These are phyloP conservation scores for Trinectes maculatus DNA, from an alignment of 2,113 vertebrate species.

Conservation along the genomic window DNA sequence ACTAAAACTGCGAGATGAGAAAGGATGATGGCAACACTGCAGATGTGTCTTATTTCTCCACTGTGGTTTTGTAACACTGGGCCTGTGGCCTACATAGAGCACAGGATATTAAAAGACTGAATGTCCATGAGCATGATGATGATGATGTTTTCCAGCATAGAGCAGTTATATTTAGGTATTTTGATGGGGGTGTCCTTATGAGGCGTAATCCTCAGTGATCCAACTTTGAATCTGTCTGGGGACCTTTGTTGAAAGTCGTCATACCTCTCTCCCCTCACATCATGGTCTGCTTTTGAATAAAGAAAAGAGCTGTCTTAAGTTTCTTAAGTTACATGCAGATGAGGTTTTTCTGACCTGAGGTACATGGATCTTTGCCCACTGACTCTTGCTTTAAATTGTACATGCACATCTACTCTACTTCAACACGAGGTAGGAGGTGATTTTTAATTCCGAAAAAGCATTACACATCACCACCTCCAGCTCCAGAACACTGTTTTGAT, in stretches of 20 bases:
- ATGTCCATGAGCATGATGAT: neutral
- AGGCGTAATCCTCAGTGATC: neutral
- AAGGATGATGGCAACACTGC: neutral
- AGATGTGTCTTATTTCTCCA: neutral
- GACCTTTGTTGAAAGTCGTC: neutral
- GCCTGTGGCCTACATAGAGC: neutral
- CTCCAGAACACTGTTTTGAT: no score
- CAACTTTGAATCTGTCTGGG: neutral
- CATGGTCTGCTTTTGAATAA: neutral
- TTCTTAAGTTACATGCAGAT: no score
- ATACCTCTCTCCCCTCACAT: neutral
- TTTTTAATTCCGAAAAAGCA: no score
- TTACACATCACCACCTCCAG: no score
- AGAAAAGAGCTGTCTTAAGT: no score
- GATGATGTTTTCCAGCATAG: neutral
- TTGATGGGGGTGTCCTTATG: neutral
- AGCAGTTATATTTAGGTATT: neutral
- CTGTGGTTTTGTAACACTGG: neutral
- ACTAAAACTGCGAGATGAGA: neutral
- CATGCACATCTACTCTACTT: no score
- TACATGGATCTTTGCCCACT: no score
- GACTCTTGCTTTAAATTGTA: no score
- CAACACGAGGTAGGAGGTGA: no score
- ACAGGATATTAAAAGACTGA: constrained; percentile 1
- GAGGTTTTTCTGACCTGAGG: no score